Base-by-base conservation (phyloP, 2,113 vertebrate species). In the Illadopsis cleaveri region DNA sequence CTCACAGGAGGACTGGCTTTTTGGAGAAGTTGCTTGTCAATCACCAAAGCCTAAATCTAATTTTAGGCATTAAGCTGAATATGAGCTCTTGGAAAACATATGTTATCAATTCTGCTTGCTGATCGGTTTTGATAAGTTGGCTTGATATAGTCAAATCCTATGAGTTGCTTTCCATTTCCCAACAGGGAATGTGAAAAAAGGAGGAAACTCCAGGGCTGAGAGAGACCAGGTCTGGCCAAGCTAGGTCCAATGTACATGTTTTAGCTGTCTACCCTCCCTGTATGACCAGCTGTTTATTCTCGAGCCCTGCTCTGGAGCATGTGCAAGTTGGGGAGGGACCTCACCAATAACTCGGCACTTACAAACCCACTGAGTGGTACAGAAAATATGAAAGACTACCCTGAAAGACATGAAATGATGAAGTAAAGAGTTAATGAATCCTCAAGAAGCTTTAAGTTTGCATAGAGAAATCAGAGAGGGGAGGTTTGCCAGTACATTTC, bases 361-460 rank as follows among this genome's bases (percentile, higher is more conserved):
- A 58, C 1, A 70, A 40, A 82, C 6, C 15, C 17, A 12, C 19
- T 13, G 8, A 62, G 13, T 2, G 0, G n/a, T 47, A 58, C 42
- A 86, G 58, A 88, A 86, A 86, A 86, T 88, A 56, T 1, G 3
- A 72, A 71, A 80, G 58, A 60, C 22, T 72, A n/a, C 24, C 6
- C 37, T 89, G 64, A 90, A 90, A 37, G 45, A 50, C 6, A 23
- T 38, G 37, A 71, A 82, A 57, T 35, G 11, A 18, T 83, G 65
- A 77, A 89, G 44, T 64, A 84, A 96, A 90, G 70, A 79, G 86
- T 96, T 95, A 92, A 81, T n/a, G 47, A 91, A 47, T 91, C 28
- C 76, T 89, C 71, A 68, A 81, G 90, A 90, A 95, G 54, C 47
- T 42, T n/a, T 51, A 38, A 57, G 72, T 83, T 91, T 92, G 64